These are phyloP conservation scores for Cuculus canorus DNA, from an alignment of 2,797 vertebrate genomes.

Conservation along the genomic window DNA sequence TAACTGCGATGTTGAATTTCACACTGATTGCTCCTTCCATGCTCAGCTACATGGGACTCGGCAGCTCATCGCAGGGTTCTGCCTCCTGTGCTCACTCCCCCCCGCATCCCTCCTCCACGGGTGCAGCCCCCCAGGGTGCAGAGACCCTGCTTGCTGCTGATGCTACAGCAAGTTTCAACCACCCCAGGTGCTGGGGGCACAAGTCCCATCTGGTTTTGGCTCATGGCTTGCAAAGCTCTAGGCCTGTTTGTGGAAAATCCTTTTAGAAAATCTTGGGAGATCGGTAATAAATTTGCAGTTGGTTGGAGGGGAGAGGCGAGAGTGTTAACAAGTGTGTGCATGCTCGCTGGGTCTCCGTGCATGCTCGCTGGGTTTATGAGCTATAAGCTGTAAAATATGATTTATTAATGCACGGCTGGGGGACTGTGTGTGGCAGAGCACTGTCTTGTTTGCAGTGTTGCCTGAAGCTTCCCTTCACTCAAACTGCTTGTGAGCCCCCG, in stretches of 20 bases:
- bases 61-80: not conserved
- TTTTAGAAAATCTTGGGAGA: not conserved
- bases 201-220: not conserved
- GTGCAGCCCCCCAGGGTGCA: not conserved
- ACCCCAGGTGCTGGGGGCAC: not conserved
- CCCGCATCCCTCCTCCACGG: fast-evolving
- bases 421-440: not conserved
- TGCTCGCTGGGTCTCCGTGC: not conserved
- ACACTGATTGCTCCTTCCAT: not conserved
- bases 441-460: not conserved
- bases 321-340: not conserved
- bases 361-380: not conserved
- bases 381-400: constrained; percentile 40
- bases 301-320: not conserved
- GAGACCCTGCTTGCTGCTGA: not conserved
- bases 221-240: not conserved
- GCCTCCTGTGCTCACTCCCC: fast-evolving
- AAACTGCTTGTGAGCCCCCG: not conserved
- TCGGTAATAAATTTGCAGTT: not conserved
- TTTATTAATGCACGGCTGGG: constrained; percentile 23
- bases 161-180: not conserved
- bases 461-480: constrained; percentile 41
- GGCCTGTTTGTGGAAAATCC: not conserved
- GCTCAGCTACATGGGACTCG: fast-evolving
- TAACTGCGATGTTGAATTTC: not conserved